Conservation (phyloP, 2,888 invertebrate species). For the Eupithecia insigniata region DNA sequence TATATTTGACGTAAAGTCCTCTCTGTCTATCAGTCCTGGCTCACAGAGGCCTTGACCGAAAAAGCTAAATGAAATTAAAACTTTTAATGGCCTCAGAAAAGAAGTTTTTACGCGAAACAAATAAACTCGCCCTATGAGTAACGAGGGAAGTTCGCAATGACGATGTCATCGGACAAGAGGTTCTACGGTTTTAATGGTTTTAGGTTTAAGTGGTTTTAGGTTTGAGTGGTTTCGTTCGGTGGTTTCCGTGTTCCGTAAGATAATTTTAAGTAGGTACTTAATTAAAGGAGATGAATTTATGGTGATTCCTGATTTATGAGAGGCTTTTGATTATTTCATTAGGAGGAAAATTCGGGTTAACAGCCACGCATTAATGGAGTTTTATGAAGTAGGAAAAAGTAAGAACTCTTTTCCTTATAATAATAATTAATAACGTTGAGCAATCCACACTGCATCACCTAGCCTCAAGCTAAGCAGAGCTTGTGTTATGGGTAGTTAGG, state of each 20-base stretch:
- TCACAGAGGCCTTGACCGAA: background rate
- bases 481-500: too few relatives aligned
- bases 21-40: background rate
- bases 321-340: slow-evolving; percentile 4
- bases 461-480: too few relatives aligned
- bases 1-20: background rate
- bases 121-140: slow-evolving; percentile 56
- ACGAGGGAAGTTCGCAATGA: slow-evolving; percentile 52
- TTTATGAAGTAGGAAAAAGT: background rate
- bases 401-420: too few relatives aligned
- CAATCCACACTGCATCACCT: too few relatives aligned
- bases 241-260: slow-evolving; percentile 46
- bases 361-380: background rate
- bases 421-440: too few relatives aligned
- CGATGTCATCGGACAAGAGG: slow-evolving; percentile 42
- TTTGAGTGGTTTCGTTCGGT: slow-evolving; percentile 45
- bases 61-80: slow-evolving; percentile 60
- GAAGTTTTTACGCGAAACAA: slow-evolving; percentile 54
- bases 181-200: slow-evolving; percentile 33
- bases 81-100: slow-evolving; percentile 61
- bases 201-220: slow-evolving; percentile 37
- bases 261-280: slow-evolving; percentile 43
- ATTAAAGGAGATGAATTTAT: slow-evolving; percentile 25
- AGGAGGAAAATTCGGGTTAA: background rate
- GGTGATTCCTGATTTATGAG: slow-evolving; percentile 14